Conservation (phyloP, 35 echinoderm and acorn worm species). For the Chiridota heheva region DNA sequence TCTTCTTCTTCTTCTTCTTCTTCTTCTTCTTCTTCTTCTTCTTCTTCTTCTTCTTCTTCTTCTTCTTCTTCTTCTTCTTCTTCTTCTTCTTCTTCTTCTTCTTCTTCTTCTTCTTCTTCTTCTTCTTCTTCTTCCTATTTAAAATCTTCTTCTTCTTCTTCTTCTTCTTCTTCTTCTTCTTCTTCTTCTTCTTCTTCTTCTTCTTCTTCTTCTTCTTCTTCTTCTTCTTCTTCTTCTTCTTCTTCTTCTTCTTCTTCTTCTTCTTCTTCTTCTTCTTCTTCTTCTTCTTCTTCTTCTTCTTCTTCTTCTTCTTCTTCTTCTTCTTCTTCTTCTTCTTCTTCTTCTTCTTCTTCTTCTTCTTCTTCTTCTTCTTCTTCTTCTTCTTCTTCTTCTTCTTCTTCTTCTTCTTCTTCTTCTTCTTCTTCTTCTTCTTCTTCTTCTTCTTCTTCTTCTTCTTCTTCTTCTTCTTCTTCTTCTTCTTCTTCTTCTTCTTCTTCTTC, state of each 20-base stretch:
- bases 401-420: conserved; percentile 4
- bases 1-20: too few species aligned
- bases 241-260: background rate
- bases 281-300: too few species aligned
- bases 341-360: conserved; percentile 8
- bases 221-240: background rate
- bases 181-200: conserved; percentile 1
- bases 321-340: background rate
- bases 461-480: conserved; percentile 8
- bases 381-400: conserved; percentile 9
- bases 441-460: conserved; percentile 9
- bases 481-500: conserved; percentile 8
- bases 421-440: conserved; percentile 8
- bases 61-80: conserved; percentile 8
- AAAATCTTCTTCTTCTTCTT: too few species aligned
- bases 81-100: conserved; percentile 4
- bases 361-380: conserved; percentile 8
- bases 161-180: background rate
- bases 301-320: background rate
- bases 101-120: background rate
- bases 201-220: background rate
- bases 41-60: conserved; percentile 8
- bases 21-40: conserved; percentile 9
- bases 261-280: background rate
- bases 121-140: too few species aligned